Base-by-base conservation (phyloP, 2,888 invertebrate species). In the Platycheirus albimanus region DNA sequence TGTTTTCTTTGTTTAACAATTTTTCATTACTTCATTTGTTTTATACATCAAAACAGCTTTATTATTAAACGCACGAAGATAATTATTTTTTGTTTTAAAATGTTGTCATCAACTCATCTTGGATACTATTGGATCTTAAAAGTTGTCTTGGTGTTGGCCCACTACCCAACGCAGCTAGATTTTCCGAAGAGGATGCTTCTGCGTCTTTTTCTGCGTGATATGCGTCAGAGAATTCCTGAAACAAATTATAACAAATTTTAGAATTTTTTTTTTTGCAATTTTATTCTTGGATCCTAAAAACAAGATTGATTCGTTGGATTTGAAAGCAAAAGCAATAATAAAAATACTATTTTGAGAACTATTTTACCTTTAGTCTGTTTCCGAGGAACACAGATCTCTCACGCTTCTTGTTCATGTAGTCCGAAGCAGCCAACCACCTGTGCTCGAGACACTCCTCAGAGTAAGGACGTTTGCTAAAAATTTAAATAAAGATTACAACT, bases 361-460 rank as follows among this genome's bases (percentile, higher is more conserved):
- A n/a, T 3, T 11, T 56, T 91, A 95, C 95, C 93, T 96, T 96
- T 78, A 97, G 93, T 88, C 96, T 93, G 90, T 94, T 95, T 80
- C 96, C 96, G 70, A 96, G 92, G 92, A 98, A 98, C 84, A 96
- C 92, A 28, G 97, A 96, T 70, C 96, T 92, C 90, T 98, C 98
- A 33, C 98, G 93, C 90, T 97, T 96, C 91, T 95, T 96, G 87
- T 97, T 95, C 96, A 98, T 97, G 89, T 95, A 96, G 90, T 98
- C 98, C 38, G 96, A 95, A 45, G 97, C 95, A 87, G 96, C 93
- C 71, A 99, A 93, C 99, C 99, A 99, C 90, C 98, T 95, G 91
- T 99, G 98, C 89, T 98, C 98, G 89, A 97, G 94, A 88, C 98
- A 98, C 91, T 99, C 99, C 90, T 98, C 98, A 0, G 96, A 95